A percentile compares a stretch with the other conserved stretches of the same genome.
These are phyloP conservation scores for Pachymerium ferrugineum DNA, from an alignment of 2,888 invertebrate genomes.

Conservation along the genomic window DNA sequence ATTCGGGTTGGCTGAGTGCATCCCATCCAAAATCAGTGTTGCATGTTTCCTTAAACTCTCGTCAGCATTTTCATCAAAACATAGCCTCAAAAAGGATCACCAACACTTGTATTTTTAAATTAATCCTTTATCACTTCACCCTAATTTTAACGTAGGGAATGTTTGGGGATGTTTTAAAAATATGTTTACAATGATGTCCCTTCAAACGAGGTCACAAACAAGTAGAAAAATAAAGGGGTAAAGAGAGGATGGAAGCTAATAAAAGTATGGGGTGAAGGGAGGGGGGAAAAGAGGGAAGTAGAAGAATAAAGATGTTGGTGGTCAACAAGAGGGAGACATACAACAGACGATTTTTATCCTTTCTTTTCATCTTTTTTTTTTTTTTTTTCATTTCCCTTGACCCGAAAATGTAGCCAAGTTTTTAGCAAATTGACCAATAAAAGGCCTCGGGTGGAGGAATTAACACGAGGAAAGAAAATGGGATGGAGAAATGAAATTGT, in stretches of 20 bases:
- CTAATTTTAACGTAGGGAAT: no score
- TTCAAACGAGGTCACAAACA: background rate
- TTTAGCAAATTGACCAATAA: background rate
- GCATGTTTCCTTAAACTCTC: background rate
- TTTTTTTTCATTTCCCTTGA: background rate
- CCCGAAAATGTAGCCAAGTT: background rate
- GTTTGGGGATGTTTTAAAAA: no score
- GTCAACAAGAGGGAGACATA: background rate
- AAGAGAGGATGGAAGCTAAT: background rate
- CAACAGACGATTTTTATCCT: background rate
- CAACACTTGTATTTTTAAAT: no score
- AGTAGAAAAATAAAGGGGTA: background rate
- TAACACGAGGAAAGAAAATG: no score
- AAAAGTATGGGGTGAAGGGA: background rate
- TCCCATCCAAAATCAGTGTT: slow-evolving; percentile 14
- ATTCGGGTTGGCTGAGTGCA: slow-evolving; percentile 9
- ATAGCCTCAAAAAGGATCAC: background rate
- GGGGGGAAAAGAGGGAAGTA: background rate
- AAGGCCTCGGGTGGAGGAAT: background rate
- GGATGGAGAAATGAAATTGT: no score
- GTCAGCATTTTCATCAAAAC: slow-evolving; percentile 14
- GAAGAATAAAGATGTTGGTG: background rate
- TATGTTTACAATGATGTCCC: background rate
- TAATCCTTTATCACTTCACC: no score
- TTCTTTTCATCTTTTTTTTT: background rate